A percentile compares a stretch with the other conserved stretches of the same genome.
Evolutionary conservation across 2,888 invertebrate genomes (phyloP).

Genomic region (Hoplodrina ambigua): DNA sequence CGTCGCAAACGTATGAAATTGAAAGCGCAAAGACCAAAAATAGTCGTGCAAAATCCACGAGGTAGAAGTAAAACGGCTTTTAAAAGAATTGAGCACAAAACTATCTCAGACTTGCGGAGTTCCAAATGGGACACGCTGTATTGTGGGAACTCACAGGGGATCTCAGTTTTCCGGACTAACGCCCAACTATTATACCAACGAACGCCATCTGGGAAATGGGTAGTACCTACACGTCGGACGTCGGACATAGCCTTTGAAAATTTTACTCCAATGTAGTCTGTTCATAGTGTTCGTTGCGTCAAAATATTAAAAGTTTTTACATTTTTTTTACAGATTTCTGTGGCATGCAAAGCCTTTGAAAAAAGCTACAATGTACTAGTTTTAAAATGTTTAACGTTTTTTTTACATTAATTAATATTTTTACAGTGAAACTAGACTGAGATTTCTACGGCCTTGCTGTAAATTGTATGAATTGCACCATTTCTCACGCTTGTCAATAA

Average conservation of each 20-base stretch:
- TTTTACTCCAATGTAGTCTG: background rate
- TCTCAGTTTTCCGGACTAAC: constrained; percentile 47
- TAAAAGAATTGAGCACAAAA: constrained; percentile 57
- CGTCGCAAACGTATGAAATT: constrained; percentile 49
- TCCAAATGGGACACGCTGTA: constrained; percentile 53
- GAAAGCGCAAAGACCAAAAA: constrained; percentile 56
- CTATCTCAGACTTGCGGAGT: constrained; percentile 49
- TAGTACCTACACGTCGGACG: constrained; percentile 20
- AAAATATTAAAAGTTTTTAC: background rate
- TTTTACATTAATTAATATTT: background rate
- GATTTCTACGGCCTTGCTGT: constrained; percentile 8
- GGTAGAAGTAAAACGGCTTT: constrained; percentile 44
- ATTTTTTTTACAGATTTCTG: background rate
- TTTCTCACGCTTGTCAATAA: constrained; percentile 30
- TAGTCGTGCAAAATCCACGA: constrained; percentile 53
- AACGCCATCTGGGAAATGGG: constrained; percentile 41
- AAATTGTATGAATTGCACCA: background rate
- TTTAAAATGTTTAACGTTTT: too few species aligned
- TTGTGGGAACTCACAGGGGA: constrained; percentile 54
- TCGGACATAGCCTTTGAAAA: constrained; percentile 9
- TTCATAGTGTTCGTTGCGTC: constrained; percentile 6
- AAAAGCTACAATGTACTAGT: too few species aligned
- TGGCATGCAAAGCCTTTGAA: too few species aligned
- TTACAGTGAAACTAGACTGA: background rate
- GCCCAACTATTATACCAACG: constrained; percentile 29